Evolutionary conservation across 2,888 invertebrate genomes (phyloP), one percentile per base, ranked within the genome.

Genomic region (Andrena bicolor): DNA sequence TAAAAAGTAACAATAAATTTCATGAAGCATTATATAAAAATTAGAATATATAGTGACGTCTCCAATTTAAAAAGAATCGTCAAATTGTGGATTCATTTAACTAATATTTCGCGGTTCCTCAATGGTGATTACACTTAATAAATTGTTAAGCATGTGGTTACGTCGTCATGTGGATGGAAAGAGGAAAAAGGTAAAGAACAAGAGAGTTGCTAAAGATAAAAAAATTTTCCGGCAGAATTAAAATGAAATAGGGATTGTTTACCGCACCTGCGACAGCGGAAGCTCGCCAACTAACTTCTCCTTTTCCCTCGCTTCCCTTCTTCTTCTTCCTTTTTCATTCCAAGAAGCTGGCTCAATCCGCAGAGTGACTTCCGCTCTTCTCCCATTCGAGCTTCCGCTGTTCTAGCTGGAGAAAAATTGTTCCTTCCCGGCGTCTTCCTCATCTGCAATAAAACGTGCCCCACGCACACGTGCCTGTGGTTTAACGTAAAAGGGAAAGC

Each of bases 211-310:
- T 60, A 66, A 72, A 73, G 68, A 76, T 41, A 49, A 6, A 72
- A 68, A 76, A 80, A 79, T 77, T 41, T 75, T 69, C 74, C 58
- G 78, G 63, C 48, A 65, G 71, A 79, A 75, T 79, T 83, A 82
- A 82, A 75, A 64, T 60, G 79, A 82, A 82, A 80, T 76, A 82
- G 68, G 64, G 51, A 83, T 82, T 82, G 83, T 83, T 83, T 83
- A 82, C 83, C 64, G 75, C 83, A 82, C 68, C 83, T 83, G 83
- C 65, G 72, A 72, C 75, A 23, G 60, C 53, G 68, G 35, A 69
- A 76, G 79, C 79, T 76, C 41, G 71, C 83, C 69, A 79, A 65
- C 83, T 68, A 83, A 78, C 82, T 82, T 82, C 72, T 75, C 58
- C 35, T 82, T 82, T 58, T 74, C 60, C 8, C 30, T 66, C 26